Evolutionary conservation across 2,797 vertebrate species (phyloP), one percentile per base, ranked within the genome.

Genomic region (Odontamblyopus lacepedii): DNA sequence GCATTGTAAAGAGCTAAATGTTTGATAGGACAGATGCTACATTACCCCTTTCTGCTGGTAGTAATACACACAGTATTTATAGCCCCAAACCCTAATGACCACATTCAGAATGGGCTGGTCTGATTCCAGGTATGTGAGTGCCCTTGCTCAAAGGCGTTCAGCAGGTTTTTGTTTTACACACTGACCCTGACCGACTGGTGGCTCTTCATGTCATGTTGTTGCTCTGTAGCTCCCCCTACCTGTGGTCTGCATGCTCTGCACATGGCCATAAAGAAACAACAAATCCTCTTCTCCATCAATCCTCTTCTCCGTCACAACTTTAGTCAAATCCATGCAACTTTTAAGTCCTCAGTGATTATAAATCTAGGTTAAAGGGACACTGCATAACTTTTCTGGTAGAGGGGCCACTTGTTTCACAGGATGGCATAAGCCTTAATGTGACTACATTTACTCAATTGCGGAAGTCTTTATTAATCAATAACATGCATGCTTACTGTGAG

Each of bases 21-120:
- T 78, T 70, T 50, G 61, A 30, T 61, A 56, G 78, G 73, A 79
- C 72, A 82, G 78, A 84, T 82, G 70, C 56, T 51, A 76, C 75
- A 82, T 76, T 48, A 48, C 44, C 44, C 44, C 15, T 79, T 78
- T 70, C 69, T 75, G 29, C 67, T 60, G 65, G 56, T 48, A 15
- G 13, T 59, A 84, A 81, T 70, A 6, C n/a, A 26, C 32, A 13
- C 12, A 78, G 70, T 82, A 74, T 89, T 85, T 82, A 87, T 78
- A 77, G 77, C 78, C 66, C 79, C 79, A 48, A 41, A 48, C 18
- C 66, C 69, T 53, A 67, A 67, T 76, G 78, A 6, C 35, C 62
- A 59, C 59, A 65, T 70, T 76, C 63, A 69, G 69, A 75, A 75
- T 63, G 71, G 67, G 35, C 59, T 74, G 71, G 59, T 73, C 15